These are phyloP conservation scores for Amiota communis DNA, from an alignment of 2,888 invertebrate species.

Conservation along the genomic window DNA sequence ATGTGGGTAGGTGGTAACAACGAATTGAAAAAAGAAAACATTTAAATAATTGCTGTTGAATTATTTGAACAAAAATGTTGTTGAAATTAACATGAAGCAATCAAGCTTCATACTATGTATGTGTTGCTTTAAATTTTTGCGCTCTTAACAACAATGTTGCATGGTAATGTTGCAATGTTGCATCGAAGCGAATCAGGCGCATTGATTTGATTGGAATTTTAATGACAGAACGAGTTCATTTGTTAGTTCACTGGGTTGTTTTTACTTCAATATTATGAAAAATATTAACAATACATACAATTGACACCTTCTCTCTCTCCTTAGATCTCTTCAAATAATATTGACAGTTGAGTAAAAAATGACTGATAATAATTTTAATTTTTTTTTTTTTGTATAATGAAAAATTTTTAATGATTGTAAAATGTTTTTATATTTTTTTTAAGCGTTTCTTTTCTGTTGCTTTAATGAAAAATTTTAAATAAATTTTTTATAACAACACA, in stretches of 20 bases:
- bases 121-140: not conserved
- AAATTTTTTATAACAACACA: not conserved
- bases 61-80: conserved; percentile 32
- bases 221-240: conserved; percentile 29
- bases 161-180: not conserved
- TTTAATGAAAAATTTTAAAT: not conserved
- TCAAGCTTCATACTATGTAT: not conserved
- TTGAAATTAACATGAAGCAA: conserved; percentile 33
- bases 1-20: not conserved
- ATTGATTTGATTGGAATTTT: conserved; percentile 46
- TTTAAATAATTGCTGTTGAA: conserved; percentile 55
- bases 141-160: not conserved
- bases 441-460: not conserved
- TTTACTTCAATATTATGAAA: not conserved
- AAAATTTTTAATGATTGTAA: not conserved
- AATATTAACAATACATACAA: conserved; percentile 17
- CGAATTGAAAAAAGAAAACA: conserved; percentile 54
- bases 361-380: not conserved
- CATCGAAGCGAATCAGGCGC: not conserved
- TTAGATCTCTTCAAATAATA: not conserved
- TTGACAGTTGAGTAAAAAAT: not conserved
- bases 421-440: not conserved
- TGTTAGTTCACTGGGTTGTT: not conserved
- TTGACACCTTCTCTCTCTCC: not conserved
- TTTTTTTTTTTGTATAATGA: not conserved